Evolutionary conservation across 2,113 vertebrate species (phyloP).

Genomic region (Sylvicapra grimmia): DNA sequence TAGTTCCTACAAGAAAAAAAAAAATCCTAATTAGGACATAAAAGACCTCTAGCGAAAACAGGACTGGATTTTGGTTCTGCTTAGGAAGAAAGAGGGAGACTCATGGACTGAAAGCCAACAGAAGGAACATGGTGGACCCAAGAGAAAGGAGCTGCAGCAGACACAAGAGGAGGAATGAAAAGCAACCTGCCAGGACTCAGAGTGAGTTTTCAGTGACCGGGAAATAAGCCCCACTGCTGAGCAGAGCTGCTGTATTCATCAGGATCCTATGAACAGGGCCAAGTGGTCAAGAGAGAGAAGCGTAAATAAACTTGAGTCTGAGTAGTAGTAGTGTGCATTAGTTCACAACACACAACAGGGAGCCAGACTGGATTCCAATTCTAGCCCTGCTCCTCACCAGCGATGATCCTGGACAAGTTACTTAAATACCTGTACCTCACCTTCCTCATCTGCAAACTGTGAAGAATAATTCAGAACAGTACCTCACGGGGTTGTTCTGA

Average conservation of each 20-base stretch:
- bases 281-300: background rate
- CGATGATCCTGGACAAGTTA: background rate
- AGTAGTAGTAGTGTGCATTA: background rate
- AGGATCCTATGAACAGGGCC: background rate
- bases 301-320: background rate
- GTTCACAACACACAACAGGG: background rate
- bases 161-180: background rate
- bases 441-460: background rate
- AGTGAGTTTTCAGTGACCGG: background rate
- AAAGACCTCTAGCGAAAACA: background rate
- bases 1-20: background rate
- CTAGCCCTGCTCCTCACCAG: background rate
- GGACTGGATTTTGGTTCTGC: background rate
- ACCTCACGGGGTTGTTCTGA: background rate
- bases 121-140: background rate
- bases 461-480: background rate
- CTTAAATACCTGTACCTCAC: background rate
- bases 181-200: background rate
- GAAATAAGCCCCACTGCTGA: background rate
- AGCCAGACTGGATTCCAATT: background rate
- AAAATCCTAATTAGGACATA: background rate
- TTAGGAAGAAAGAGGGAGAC: background rate
- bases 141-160: background rate
- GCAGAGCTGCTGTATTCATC: background rate
- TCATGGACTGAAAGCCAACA: background rate